Evolutionary conservation across 2,888 invertebrate species (phyloP).

Genomic region (Pollenia griseotomentosa): DNA sequence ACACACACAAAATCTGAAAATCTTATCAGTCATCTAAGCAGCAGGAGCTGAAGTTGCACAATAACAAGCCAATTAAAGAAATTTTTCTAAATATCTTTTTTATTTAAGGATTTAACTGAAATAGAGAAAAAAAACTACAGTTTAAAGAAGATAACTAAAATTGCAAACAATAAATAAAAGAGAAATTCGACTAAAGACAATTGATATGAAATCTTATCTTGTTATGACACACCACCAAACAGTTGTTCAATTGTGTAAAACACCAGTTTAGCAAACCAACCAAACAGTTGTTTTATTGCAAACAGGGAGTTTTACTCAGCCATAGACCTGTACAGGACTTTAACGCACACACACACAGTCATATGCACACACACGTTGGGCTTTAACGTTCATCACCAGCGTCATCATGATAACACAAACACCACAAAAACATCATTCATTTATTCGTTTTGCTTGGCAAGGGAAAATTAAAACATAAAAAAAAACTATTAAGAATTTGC

Average conservation of each 20-base stretch:
- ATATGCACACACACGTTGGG: neutral
- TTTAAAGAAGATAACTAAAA: slow-evolving; percentile 10
- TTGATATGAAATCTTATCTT: slow-evolving; percentile 65
- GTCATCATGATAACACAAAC: slow-evolving; percentile 44
- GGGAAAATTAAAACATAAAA: slow-evolving; percentile 21
- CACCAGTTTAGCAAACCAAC: slow-evolving; percentile 65
- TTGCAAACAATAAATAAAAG: slow-evolving; percentile 13
- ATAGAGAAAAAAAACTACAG: slow-evolving; percentile 7
- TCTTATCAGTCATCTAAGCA: slow-evolving; percentile 64
- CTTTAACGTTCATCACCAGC: slow-evolving; percentile 29
- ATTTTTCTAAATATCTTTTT: slow-evolving; percentile 61
- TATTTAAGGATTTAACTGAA: slow-evolving; percentile 37
- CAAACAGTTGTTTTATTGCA: slow-evolving; percentile 50
- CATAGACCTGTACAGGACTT: slow-evolving; percentile 22
- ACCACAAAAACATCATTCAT: slow-evolving; percentile 60
- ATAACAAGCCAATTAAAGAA: slow-evolving; percentile 69
- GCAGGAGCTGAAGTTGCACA: slow-evolving; percentile 35
- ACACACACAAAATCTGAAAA: slow-evolving; percentile 34
- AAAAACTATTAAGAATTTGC: slow-evolving; percentile 44
- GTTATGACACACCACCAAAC: slow-evolving; percentile 73
- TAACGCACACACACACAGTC: slow-evolving; percentile 3
- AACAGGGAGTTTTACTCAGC: neutral
- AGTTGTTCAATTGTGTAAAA: slow-evolving; percentile 71
- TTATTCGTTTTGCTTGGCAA: slow-evolving; percentile 58
- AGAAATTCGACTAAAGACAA: slow-evolving; percentile 31